phyloP scores from a whole-genome alignment of 2,888 invertebrate species.

The Eucera pruinosa region DNA sequence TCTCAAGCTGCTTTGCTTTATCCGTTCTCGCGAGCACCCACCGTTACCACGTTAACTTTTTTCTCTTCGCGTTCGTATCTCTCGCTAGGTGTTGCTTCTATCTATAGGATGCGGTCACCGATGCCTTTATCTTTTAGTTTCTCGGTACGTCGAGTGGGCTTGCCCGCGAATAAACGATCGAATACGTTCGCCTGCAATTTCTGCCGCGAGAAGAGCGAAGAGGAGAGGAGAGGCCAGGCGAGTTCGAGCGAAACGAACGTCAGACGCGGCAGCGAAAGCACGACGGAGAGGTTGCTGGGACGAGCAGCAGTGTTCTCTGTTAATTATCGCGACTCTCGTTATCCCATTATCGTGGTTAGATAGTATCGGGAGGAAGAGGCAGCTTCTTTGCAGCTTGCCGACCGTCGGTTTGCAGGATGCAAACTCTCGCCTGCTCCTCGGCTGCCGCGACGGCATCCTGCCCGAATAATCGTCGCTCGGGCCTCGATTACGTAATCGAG shows the following conservation, averaged over 20 bases:
- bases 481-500: conserved; percentile 33
- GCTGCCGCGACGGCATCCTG: conserved; percentile 2
- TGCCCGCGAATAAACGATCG: too few species aligned
- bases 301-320: conserved; percentile 34
- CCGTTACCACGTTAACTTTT: too few species aligned
- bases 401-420: conserved; percentile 42
- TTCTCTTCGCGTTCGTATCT: too few species aligned
- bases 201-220: not conserved
- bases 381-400: conserved; percentile 44
- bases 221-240: not conserved
- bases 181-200: conserved; percentile 2
- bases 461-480: conserved; percentile 3
- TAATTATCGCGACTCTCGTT: conserved; percentile 63
- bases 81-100: too few species aligned
- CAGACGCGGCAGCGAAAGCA: too few species aligned
- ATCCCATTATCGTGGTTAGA: conserved; percentile 66
- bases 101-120: too few species aligned
- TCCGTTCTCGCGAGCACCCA: too few species aligned
- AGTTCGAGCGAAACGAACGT: conserved; percentile 46
- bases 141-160: too few species aligned
- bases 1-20: too few species aligned
- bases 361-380: conserved; percentile 31
- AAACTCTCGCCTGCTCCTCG: not conserved
- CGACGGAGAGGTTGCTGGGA: too few species aligned
- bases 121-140: too few species aligned